Percentiles rank a stretch among this genome's conserved stretches.
Evolutionary conservation across 2,113 vertebrate species (phyloP).

Genomic region (Spilogale gracilis): DNA sequence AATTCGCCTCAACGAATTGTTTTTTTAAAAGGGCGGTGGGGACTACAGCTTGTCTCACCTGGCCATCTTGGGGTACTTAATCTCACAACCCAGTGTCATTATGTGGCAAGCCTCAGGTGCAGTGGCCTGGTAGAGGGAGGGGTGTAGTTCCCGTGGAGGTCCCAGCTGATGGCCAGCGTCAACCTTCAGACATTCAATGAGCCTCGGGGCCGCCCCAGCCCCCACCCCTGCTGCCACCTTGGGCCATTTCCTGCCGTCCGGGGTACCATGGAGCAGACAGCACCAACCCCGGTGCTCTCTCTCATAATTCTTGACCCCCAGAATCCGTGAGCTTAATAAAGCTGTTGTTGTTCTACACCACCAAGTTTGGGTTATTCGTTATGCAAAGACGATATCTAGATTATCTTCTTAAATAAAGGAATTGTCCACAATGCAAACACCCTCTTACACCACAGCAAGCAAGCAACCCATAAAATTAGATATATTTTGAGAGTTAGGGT

Average conservation of each 20-base stretch:
- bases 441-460: not conserved
- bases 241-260: not conserved
- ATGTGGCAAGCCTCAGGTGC: not conserved
- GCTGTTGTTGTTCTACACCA: not conserved
- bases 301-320: not conserved
- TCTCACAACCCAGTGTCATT: not conserved
- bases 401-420: not conserved
- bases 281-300: not conserved
- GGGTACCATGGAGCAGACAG: not conserved
- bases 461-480: not conserved
- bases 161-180: not conserved
- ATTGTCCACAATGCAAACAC: not conserved
- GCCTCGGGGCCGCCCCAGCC: too few species aligned
- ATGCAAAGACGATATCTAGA: not conserved
- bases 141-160: not conserved
- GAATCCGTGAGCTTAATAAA: not conserved
- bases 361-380: not conserved
- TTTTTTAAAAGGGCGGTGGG: not conserved
- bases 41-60: not conserved
- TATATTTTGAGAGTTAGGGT: not conserved
- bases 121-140: not conserved
- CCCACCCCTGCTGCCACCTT: accelerated
- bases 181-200: not conserved
- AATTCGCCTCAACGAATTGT: not conserved
- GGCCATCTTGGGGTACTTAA: not conserved